phyloP scores from a whole-genome alignment of 2,113 vertebrate genomes.

The Limnothrissa miodon region DNA sequence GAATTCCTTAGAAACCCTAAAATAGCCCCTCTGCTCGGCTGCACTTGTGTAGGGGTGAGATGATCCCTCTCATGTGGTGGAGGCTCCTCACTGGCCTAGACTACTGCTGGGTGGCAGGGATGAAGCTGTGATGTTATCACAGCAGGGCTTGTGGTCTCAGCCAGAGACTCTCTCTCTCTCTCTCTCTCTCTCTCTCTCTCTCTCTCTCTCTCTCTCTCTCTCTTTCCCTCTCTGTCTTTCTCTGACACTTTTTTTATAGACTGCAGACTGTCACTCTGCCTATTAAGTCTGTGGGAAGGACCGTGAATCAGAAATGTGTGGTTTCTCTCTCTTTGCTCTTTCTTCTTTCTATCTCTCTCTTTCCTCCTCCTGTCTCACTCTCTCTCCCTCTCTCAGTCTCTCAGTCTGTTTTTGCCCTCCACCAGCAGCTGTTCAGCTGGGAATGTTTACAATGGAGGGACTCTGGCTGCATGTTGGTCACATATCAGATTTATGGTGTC shows the following conservation, averaged over 20 bases:
- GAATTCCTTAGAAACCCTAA: background rate
- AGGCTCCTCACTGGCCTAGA: background rate
- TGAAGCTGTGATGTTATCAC: background rate
- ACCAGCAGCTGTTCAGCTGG: constrained; percentile 10
- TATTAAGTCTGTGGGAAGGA: background rate
- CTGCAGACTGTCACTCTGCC: background rate
- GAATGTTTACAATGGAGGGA: constrained; percentile 13
- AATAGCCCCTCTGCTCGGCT: background rate
- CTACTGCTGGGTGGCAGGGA: background rate
- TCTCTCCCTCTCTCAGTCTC: background rate
- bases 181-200: background rate
- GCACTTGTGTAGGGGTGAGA: background rate
- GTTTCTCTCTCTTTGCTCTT: background rate
- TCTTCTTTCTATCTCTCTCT: background rate
- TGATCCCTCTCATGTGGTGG: background rate
- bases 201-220: background rate
- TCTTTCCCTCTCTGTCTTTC: background rate
- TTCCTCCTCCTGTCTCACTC: background rate
- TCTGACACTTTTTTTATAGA: background rate
- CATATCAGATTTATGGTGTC: constrained; percentile 9
- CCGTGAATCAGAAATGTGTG: background rate
- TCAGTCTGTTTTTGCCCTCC: background rate
- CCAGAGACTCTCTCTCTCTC: background rate
- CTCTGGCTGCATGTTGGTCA: background rate
- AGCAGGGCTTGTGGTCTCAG: background rate